These are phyloP conservation scores for Drosophila burlai DNA, from an alignment of 1,140 invertebrate species.

Conservation along the genomic window DNA sequence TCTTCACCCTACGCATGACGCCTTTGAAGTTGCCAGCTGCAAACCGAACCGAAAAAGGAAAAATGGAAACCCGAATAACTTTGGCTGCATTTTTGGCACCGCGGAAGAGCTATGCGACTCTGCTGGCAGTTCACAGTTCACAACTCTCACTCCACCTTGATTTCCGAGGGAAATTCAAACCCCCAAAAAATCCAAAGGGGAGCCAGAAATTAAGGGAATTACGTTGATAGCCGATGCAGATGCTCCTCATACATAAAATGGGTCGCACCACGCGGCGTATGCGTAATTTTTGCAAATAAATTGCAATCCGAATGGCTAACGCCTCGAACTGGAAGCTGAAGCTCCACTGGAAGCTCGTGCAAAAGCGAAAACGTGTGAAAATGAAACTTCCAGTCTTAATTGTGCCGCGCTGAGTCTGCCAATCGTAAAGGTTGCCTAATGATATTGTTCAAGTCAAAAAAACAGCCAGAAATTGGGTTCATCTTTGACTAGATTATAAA, in stretches of 20 bases:
- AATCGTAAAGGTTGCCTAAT: slow-evolving; percentile 67
- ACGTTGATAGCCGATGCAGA: slow-evolving; percentile 15
- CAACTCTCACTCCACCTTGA: background rate
- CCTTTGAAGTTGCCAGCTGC: slow-evolving; percentile 40
- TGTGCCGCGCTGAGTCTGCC: slow-evolving; percentile 27
- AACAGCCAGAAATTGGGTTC: slow-evolving; percentile 2
- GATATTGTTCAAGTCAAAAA: slow-evolving; percentile 56
- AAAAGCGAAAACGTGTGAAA: slow-evolving; percentile 45
- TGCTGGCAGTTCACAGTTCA: slow-evolving; percentile 32
- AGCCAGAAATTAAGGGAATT: slow-evolving; percentile 54
- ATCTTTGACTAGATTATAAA: background rate
- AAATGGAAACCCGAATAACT: slow-evolving; percentile 20
- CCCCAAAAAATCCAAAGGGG: background rate
- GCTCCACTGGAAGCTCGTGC: background rate
- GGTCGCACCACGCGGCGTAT: slow-evolving; percentile 53
- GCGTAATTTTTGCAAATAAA: slow-evolving; percentile 66
- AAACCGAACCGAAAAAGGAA: slow-evolving; percentile 7
- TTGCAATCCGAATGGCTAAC: slow-evolving; percentile 27
- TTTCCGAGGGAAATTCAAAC: slow-evolving; percentile 19
- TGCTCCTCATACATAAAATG: slow-evolving; percentile 34
- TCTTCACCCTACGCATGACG: slow-evolving; percentile 37
- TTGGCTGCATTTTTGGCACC: slow-evolving; percentile 22
- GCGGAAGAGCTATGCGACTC: slow-evolving; percentile 40
- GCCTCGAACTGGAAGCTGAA: slow-evolving; percentile 45
- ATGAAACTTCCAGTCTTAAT: slow-evolving; percentile 42